Evolutionary conservation across 2,888 invertebrate genomes (phyloP), one percentile per base, ranked within the genome.

Genomic region (Agrochola litura): DNA sequence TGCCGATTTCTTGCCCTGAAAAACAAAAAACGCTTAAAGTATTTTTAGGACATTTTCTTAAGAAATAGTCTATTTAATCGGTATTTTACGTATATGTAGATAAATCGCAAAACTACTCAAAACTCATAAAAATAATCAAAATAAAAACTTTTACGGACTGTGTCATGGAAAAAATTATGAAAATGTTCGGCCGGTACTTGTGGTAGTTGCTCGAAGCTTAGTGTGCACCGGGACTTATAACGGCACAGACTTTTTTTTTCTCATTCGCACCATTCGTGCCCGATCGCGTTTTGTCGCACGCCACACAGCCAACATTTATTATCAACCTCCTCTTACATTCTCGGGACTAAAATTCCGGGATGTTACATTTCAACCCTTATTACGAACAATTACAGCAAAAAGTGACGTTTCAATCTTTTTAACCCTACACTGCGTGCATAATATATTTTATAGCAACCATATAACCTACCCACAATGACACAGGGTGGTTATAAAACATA

Each of bases 401-500:
- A 86, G 72, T 83, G 79, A 76, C 86, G 70, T 77, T 88, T 82
- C 89, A 89, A 89, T 88, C 82, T 88, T 88, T 85, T 88, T 86
- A 83, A 85, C 82, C 80, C 83, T 86, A 64, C 72, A 72, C 54
- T 70, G 76, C 82, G 77, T 77, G 79, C 86, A 83, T 87, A 87
- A 89, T 88, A 90, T 85, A 88, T 89, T 91, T 91, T 90, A 91
- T 84, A 83, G 82, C 79, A 63, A 58, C 84, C 77, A 73, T 86
- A 88, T 86, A 83, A 86, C 84, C 79, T 60, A 70, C 74, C 84
- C 84, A 84, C 86, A 88, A 90, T 88, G 86, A 89, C 85, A 84
- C 83, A 76, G 81, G 73, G 41, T 73, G 86, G 86, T 84, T 84
- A 88, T 91, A 91, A 91, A 90, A 89, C 85, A 89, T 88, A 88